These are phyloP conservation scores for Sycobia sp. DNA, from an alignment of 1,140 invertebrate genomes.

Conservation along the genomic window DNA sequence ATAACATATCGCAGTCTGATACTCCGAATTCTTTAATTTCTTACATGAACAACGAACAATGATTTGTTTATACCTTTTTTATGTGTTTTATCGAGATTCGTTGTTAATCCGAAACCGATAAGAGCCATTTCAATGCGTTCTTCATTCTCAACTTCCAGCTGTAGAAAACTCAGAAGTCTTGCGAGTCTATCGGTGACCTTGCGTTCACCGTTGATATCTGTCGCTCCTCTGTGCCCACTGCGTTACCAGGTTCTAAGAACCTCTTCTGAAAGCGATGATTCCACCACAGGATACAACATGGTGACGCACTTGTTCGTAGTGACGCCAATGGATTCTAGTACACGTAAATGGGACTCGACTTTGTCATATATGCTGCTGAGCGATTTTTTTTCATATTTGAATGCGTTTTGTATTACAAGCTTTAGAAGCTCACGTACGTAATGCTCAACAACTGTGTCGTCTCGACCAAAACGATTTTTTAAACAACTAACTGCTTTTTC, in stretches of 20 bases:
- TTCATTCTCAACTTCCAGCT: neutral
- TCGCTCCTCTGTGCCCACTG: neutral
- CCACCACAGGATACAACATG: slow-evolving; percentile 18
- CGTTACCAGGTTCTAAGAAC: neutral
- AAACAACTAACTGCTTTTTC: slow-evolving; percentile 38
- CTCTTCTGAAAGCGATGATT: neutral
- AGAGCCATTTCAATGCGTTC: too few relatives aligned
- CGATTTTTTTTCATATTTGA: slow-evolving; percentile 21
- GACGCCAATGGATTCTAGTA: slow-evolving; percentile 33
- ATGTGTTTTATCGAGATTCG: too few relatives aligned
- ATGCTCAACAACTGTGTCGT: slow-evolving; percentile 29
- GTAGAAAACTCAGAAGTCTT: neutral
- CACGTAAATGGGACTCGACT: slow-evolving; percentile 38
- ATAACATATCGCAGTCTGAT: too few relatives aligned
- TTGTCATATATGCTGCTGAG: slow-evolving; percentile 32
- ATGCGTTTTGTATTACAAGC: slow-evolving; percentile 27
- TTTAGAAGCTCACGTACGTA: too few relatives aligned
- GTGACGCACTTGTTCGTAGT: slow-evolving; percentile 31
- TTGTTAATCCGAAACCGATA: too few relatives aligned
- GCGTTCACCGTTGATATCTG: neutral
- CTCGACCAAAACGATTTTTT: slow-evolving; percentile 39
- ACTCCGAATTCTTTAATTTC: too few relatives aligned
- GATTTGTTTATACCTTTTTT: too few relatives aligned
- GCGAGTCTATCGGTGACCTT: neutral
- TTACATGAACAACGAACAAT: too few relatives aligned